Evolutionary conservation across 1,140 invertebrate genomes (phyloP).

Genomic region (Musca vetustissima): DNA sequence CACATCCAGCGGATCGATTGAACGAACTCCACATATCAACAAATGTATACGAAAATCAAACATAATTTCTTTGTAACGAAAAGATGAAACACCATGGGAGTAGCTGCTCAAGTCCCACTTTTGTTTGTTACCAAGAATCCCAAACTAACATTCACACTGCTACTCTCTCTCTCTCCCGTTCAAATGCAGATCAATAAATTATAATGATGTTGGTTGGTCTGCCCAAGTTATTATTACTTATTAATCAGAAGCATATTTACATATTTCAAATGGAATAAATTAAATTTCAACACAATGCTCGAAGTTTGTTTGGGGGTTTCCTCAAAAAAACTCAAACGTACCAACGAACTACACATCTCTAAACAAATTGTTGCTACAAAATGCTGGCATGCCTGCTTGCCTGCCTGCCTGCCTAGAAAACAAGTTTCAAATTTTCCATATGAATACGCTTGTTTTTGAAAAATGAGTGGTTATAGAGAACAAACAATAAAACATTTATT

Average conservation of each 20-base stretch:
- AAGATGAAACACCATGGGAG: too few relatives aligned
- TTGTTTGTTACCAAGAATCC: background rate
- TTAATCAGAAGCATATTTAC: conserved; percentile 19
- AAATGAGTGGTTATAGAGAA: conserved; percentile 20
- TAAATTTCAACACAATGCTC: background rate
- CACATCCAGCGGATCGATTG: too few relatives aligned
- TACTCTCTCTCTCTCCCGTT: background rate
- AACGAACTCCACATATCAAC: too few relatives aligned
- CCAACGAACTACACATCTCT: background rate
- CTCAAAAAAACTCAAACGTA: background rate
- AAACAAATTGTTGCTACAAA: background rate
- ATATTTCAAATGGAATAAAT: conserved; percentile 14
- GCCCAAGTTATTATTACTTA: conserved; percentile 20
- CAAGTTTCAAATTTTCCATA: conserved; percentile 10
- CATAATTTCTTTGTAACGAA: too few relatives aligned
- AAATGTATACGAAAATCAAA: too few relatives aligned
- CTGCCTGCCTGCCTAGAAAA: too few relatives aligned
- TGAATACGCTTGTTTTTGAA: conserved; percentile 5
- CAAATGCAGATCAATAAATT: conserved; percentile 15
- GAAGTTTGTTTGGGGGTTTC: too few relatives aligned
- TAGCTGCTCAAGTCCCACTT: background rate
- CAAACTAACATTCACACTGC: background rate
- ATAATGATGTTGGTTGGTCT: conserved; percentile 11
- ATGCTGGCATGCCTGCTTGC: background rate
- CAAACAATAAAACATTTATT: conserved; percentile 8